Conservation (phyloP, 2,113 vertebrate species). For the Origma solitaria region DNA sequence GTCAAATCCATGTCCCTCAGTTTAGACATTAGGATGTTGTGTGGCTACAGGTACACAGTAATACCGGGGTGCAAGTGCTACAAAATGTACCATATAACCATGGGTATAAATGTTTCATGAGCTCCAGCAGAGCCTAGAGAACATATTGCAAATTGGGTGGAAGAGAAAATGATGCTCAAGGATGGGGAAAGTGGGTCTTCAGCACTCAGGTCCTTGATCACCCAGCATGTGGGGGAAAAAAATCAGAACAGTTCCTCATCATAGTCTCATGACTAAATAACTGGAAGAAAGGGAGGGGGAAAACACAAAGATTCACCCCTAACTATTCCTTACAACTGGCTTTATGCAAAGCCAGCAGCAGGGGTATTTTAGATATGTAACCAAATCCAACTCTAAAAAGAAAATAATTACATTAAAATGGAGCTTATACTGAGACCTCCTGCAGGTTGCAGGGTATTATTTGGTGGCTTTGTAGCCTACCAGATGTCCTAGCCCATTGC, state of each 20-base stretch:
- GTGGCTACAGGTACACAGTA: neutral
- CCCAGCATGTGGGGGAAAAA: neutral
- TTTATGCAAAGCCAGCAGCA: neutral
- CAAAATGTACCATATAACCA: neutral
- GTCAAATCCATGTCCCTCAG: neutral
- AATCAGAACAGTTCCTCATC: neutral
- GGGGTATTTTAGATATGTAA: neutral
- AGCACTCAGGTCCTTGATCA: slow-evolving; percentile 28
- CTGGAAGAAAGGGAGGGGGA: neutral
- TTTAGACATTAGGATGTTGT: neutral
- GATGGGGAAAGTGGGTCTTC: neutral
- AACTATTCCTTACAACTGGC: neutral
- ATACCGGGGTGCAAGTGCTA: neutral
- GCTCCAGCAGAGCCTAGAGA: slow-evolving; percentile 10
- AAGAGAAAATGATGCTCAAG: neutral
- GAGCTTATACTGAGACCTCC: neutral
- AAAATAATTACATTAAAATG: neutral
- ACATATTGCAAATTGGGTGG: neutral
- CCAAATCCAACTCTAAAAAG: neutral
- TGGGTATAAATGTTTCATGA: neutral
- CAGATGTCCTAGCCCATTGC: neutral
- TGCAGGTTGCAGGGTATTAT: neutral
- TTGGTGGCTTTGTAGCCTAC: neutral
- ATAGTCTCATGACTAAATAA: neutral
- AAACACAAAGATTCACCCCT: neutral